Evolutionary conservation across 1,140 invertebrate genomes (phyloP).

Genomic region (Drosophila bocki): DNA sequence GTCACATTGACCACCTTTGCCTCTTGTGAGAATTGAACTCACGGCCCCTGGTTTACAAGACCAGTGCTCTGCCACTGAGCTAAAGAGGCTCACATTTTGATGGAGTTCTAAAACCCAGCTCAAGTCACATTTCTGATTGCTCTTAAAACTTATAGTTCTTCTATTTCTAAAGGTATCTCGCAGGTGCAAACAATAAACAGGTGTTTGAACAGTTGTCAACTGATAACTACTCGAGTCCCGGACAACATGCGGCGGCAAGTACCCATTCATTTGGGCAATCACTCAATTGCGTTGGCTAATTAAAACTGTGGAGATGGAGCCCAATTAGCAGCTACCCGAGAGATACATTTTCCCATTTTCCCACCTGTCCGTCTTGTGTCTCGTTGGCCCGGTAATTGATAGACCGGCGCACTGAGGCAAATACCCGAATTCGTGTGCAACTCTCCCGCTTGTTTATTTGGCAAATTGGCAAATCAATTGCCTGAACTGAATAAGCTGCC

Average conservation of each 20-base stretch:
- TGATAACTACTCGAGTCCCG: conserved; percentile 23
- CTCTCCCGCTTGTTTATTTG: conserved; percentile 54
- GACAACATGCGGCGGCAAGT: conserved; percentile 5
- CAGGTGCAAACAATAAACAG: conserved; percentile 8
- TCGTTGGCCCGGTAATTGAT: conserved; percentile 34
- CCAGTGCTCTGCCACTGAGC: conserved; percentile 97
- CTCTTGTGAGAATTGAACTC: conserved; percentile 95
- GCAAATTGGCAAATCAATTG: conserved; percentile 75
- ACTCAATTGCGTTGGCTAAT: conserved; percentile 34
- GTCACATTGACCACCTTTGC: conserved; percentile 82
- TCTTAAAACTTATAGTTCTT: neutral
- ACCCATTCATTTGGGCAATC: conserved; percentile 42
- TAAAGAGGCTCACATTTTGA: conserved; percentile 89
- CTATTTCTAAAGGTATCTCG: neutral
- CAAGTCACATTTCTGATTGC: neutral
- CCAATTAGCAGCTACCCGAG: conserved; percentile 40
- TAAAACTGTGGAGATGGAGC: conserved; percentile 37
- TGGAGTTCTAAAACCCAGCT: neutral
- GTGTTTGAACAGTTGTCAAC: conserved; percentile 44
- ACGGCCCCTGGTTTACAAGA: conserved; percentile 97
- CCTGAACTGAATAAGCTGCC: conserved; percentile 48
- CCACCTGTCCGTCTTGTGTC: conserved; percentile 10
- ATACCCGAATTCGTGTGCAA: conserved; percentile 33
- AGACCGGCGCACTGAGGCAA: conserved; percentile 49
- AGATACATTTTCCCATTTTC: conserved; percentile 37